phyloP scores from a whole-genome alignment of 2,113 vertebrate species.

The Albula glossodonta region DNA sequence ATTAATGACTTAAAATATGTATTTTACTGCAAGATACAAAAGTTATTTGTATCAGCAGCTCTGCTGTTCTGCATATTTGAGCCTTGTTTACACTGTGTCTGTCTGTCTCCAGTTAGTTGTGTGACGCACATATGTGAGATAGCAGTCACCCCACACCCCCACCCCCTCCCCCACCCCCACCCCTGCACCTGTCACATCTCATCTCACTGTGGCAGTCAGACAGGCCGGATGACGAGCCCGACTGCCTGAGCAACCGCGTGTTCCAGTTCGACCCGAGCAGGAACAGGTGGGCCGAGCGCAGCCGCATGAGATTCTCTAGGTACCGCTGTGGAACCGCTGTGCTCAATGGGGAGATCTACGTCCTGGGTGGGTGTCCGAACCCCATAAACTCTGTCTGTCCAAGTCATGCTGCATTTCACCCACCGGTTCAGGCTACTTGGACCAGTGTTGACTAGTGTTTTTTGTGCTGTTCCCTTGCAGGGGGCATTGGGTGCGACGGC shows the following conservation, averaged over 20 bases:
- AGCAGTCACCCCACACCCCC: background rate
- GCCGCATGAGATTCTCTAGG: slow-evolving; percentile 90
- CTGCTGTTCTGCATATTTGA: background rate
- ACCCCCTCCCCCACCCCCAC: background rate
- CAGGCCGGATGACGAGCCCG: slow-evolving; percentile 89
- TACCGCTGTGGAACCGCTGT: slow-evolving; percentile 87
- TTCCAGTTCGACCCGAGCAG: slow-evolving; percentile 83
- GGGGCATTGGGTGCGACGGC: slow-evolving; percentile 91
- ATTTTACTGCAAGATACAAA: too few relatives aligned
- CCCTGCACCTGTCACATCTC: slow-evolving; percentile 49
- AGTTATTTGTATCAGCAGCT: too few relatives aligned
- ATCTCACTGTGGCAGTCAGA: slow-evolving; percentile 73
- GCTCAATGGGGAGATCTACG: slow-evolving; percentile 86
- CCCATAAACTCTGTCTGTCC: background rate
- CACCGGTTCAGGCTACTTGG: background rate
- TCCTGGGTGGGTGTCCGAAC: slow-evolving; percentile 80
- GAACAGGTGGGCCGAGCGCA: slow-evolving; percentile 83
- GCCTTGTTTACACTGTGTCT: background rate
- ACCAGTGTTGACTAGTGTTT: too few relatives aligned
- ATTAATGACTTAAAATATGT: too few relatives aligned
- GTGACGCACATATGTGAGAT: background rate
- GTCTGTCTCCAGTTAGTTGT: background rate
- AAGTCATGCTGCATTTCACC: background rate
- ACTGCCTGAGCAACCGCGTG: slow-evolving; percentile 88
- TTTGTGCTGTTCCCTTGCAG: slow-evolving; percentile 60